Conservation (phyloP, 2,113 vertebrate species). For the Bubalus kerabau region DNA sequence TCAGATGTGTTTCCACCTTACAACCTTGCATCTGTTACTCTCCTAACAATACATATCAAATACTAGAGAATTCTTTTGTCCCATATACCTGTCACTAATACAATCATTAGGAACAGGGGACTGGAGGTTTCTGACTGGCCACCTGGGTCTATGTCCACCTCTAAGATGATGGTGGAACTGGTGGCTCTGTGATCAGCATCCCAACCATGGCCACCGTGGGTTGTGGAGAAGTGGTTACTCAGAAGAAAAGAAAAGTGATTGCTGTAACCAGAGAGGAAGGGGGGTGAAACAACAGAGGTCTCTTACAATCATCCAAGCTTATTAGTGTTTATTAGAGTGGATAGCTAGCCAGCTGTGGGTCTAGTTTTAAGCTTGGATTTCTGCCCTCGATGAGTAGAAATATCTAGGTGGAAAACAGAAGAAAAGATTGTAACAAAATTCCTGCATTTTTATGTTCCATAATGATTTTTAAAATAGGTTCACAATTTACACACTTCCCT, state of each 20-base stretch:
- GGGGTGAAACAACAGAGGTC: not conserved
- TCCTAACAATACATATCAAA: not conserved
- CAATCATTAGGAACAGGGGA: not conserved
- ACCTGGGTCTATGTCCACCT: not conserved
- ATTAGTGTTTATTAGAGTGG: not conserved
- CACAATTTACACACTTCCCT: not conserved
- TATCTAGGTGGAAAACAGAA: slow-evolving; percentile 4
- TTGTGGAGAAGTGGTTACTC: not conserved
- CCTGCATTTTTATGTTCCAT: not conserved
- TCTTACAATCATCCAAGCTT: not conserved
- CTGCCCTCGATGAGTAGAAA: not conserved
- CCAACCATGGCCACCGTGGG: not conserved
- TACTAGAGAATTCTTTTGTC: not conserved
- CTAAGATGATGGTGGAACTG: not conserved
- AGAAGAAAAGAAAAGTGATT: not conserved
- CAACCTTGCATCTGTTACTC: not conserved
- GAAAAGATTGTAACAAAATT: not conserved
- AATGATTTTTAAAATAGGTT: not conserved
- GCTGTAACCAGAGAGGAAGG: not conserved
- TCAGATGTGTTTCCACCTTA: not conserved
- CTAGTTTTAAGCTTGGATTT: not conserved
- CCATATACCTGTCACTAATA: not conserved
- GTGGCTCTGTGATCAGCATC: not conserved
- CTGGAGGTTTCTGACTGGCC: not conserved
- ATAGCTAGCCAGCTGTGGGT: not conserved